Evolutionary conservation across 2,113 vertebrate genomes (phyloP).

Genomic region (Tyto alba): DNA sequence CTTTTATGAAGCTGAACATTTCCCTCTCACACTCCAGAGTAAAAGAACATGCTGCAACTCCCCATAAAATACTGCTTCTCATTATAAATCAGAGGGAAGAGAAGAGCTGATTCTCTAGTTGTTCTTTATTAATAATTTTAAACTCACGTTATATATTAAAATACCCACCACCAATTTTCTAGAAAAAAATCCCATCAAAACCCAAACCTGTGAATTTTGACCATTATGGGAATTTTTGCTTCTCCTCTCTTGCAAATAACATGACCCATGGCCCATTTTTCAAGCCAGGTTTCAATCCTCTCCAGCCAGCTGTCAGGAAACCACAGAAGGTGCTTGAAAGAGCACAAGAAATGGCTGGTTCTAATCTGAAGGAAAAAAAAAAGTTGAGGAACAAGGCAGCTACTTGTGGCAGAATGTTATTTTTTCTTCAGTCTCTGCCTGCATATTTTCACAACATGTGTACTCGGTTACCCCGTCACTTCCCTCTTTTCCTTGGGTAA

Average conservation of each 20-base stretch:
- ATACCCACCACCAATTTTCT: background rate
- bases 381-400: slow-evolving; percentile 77
- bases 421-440: slow-evolving; percentile 73
- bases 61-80: slow-evolving; percentile 26
- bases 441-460: slow-evolving; percentile 78
- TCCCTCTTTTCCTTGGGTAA: slow-evolving; percentile 79
- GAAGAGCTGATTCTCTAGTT: slow-evolving; percentile 2
- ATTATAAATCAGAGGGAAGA: background rate
- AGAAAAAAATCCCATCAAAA: background rate
- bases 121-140: slow-evolving; percentile 36
- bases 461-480: slow-evolving; percentile 75
- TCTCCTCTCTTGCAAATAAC: slow-evolving; percentile 47
- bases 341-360: slow-evolving; percentile 76
- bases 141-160: slow-evolving; percentile 46
- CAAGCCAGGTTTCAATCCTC: slow-evolving; percentile 69
- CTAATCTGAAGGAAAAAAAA: slow-evolving; percentile 70
- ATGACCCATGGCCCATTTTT: slow-evolving; percentile 75
- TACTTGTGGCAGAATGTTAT: slow-evolving; percentile 81
- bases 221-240: slow-evolving; percentile 58
- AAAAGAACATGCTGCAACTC: slow-evolving; percentile 16
- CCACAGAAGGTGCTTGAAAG: slow-evolving; percentile 78
- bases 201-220: slow-evolving; percentile 40
- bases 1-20: background rate
- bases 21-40: background rate
- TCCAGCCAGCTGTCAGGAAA: slow-evolving; percentile 79